Conservation (phyloP, 1,140 invertebrate genomes). For the Drosophila yakuba region DNA sequence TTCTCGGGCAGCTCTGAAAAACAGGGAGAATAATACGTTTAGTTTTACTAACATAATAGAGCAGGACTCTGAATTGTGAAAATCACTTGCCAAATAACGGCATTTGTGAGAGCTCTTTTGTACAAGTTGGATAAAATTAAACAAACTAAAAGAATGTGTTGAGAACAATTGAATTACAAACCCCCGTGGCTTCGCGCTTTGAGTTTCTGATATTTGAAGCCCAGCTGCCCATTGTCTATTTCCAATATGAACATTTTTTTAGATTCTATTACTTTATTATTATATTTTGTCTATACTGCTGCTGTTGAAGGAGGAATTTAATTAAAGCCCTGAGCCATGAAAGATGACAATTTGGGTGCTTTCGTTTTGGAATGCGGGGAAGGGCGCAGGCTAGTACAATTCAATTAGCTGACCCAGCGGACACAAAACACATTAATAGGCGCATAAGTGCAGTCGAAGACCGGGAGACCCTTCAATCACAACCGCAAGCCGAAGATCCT, state of each 20-base stretch:
- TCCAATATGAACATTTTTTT: no score
- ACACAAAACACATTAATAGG: constrained; percentile 53
- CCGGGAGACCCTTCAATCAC: constrained; percentile 31
- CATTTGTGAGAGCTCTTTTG: no score
- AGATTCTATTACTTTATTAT: not conserved
- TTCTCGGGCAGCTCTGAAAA: constrained; percentile 87
- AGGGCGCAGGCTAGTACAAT: constrained; percentile 31
- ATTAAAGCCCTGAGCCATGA: not conserved
- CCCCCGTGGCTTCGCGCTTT: no score
- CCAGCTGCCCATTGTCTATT: no score
- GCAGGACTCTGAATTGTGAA: no score
- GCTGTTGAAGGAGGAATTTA: not conserved
- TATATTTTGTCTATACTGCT: no score
- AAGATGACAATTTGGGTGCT: not conserved
- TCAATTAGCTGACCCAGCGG: constrained; percentile 44
- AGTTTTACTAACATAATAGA: no score
- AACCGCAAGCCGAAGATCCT: constrained; percentile 29
- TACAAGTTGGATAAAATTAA: no score
- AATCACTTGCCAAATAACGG: no score
- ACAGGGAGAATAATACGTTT: constrained; percentile 23
- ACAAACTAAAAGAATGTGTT: no score
- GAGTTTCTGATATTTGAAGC: no score
- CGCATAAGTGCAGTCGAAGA: constrained; percentile 43
- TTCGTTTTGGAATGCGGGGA: not conserved
- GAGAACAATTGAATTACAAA: no score